Conservation (phyloP, 1,140 invertebrate species). For the Amyelois transitella region DNA sequence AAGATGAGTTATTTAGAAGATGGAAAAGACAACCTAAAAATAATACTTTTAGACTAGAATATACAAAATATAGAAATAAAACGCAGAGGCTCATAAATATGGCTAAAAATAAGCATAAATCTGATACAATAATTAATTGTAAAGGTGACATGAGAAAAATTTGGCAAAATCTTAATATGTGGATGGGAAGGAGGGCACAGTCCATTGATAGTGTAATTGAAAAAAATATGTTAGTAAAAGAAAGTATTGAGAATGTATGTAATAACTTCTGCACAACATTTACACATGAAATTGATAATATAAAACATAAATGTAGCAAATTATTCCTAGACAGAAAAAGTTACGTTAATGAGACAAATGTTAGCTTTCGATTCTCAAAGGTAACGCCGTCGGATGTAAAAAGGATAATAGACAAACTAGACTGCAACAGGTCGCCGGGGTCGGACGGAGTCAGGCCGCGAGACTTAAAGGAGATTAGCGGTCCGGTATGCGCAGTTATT, state of each 20-base stretch:
- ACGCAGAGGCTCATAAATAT: constrained; percentile 25
- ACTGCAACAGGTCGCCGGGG: constrained; percentile 10
- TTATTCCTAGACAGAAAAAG: constrained; percentile 18
- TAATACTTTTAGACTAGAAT: constrained; percentile 22
- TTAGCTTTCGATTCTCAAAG: constrained; percentile 18
- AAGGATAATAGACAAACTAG: constrained; percentile 14
- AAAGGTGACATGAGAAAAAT: constrained; percentile 25
- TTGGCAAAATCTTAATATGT: constrained; percentile 22
- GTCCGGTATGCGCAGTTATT: neutral
- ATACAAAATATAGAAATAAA: constrained; percentile 26
- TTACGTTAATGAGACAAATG: constrained; percentile 9
- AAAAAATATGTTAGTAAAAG: constrained; percentile 19
- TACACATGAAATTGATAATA: constrained; percentile 20
- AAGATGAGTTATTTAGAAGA: constrained; percentile 18
- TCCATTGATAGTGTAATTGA: constrained; percentile 18
- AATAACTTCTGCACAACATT: constrained; percentile 12
- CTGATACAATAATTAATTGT: constrained; percentile 18
- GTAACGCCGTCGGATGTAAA: constrained; percentile 3
- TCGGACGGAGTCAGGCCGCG: constrained; percentile 10
- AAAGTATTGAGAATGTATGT: constrained; percentile 13
- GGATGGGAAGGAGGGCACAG: constrained; percentile 16
- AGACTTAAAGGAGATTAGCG: constrained; percentile 14
- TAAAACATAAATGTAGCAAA: constrained; percentile 14
- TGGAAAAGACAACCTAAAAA: constrained; percentile 20
- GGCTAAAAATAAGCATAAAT: constrained; percentile 26